Conservation (phyloP, 2,797 vertebrate genomes). For the Bovichtus variegatus region DNA sequence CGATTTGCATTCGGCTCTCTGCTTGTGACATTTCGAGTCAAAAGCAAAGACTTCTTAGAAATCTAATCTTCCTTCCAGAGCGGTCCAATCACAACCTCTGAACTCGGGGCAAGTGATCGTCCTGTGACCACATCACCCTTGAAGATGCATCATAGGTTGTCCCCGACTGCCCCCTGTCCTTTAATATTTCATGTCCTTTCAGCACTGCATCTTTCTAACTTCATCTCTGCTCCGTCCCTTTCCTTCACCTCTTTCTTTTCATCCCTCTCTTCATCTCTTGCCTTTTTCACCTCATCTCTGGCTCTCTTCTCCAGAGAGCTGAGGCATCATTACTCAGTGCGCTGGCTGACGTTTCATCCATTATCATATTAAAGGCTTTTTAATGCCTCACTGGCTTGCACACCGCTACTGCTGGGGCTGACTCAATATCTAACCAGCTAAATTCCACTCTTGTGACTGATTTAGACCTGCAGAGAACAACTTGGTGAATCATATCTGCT, state of each 20-base stretch:
- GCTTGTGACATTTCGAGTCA: slow-evolving; percentile 46
- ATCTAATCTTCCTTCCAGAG: slow-evolving; percentile 31
- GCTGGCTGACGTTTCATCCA: slow-evolving; percentile 72
- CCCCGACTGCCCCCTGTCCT: slow-evolving; percentile 24
- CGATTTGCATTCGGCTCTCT: slow-evolving; percentile 56
- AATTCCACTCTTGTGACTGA: slow-evolving; percentile 51
- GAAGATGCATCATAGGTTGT: slow-evolving; percentile 1
- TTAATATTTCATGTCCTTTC: slow-evolving; percentile 59
- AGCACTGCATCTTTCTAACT: slow-evolving; percentile 24
- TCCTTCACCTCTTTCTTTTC: slow-evolving; percentile 32
- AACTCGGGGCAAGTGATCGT: slow-evolving; percentile 31
- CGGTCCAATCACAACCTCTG: slow-evolving; percentile 14
- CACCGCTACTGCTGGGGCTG: slow-evolving; percentile 51
- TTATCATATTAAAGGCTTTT: slow-evolving; percentile 86
- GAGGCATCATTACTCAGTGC: slow-evolving; percentile 74
- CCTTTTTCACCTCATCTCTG: slow-evolving; percentile 65
- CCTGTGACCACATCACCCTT: slow-evolving; percentile 33
- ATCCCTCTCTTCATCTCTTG: slow-evolving; percentile 40
- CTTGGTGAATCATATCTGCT: slow-evolving; percentile 31
- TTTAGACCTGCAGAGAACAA: slow-evolving; percentile 48
- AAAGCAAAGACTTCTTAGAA: slow-evolving; percentile 12
- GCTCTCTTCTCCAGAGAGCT: slow-evolving; percentile 70
- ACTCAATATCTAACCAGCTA: slow-evolving; percentile 58
- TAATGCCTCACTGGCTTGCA: slow-evolving; percentile 73
- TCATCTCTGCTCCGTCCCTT: slow-evolving; percentile 33